Percentiles rank a stretch among this genome's conserved stretches.
Conservation (phyloP, 1,140 invertebrate genomes). For the Brachionus sp. region DNA sequence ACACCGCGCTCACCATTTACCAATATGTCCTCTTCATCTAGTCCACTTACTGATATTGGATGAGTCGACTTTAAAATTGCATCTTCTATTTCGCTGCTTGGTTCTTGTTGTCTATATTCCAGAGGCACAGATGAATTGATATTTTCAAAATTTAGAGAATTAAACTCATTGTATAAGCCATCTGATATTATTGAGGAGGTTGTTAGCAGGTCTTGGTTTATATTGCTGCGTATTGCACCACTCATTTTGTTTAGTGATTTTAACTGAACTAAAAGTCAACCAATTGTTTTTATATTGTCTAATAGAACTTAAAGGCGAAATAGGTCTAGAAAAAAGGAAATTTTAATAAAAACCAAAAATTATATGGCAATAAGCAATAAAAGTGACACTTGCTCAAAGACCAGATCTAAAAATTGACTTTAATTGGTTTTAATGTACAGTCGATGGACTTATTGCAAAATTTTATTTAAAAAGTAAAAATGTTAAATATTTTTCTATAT, state of each 20-base stretch:
- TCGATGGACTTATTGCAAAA: not conserved
- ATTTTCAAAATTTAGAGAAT: slow-evolving; percentile 7
- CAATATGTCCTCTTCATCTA: not conserved
- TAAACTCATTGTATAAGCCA: slow-evolving; percentile 27
- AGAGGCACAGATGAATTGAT: not conserved
- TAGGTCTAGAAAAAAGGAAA: not conserved
- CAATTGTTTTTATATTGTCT: not conserved
- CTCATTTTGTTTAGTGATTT: slow-evolving; percentile 3
- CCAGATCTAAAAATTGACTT: not conserved
- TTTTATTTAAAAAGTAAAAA: not conserved
- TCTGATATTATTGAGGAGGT: not conserved
- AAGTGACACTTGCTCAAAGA: not conserved
- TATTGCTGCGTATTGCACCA: not conserved
- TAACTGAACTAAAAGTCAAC: not conserved
- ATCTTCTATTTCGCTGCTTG: not conserved
- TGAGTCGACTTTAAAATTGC: not conserved
- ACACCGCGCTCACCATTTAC: not conserved
- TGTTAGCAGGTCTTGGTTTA: not conserved
- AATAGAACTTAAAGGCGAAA: not conserved
- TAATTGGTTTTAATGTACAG: not conserved
- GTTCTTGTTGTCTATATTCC: not conserved
- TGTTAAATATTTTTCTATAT: not conserved
- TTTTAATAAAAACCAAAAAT: not conserved
- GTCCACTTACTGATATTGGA: not conserved
- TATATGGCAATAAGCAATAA: not conserved